Evolutionary conservation across 2,113 vertebrate genomes (phyloP), one percentile per base, ranked within the genome.

Genomic region (Willisornis vidua): DNA sequence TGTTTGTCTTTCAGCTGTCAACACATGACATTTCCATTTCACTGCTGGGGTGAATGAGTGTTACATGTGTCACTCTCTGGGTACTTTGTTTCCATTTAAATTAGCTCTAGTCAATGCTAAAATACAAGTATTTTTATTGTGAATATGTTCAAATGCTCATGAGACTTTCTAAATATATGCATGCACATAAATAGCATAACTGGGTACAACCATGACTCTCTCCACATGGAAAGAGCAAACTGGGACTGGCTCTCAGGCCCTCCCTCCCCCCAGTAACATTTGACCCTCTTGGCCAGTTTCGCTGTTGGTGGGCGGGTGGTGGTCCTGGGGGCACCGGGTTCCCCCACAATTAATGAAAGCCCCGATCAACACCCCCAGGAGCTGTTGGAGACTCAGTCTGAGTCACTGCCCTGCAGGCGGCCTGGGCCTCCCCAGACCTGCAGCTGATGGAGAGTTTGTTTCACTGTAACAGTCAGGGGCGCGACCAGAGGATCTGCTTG

Each of bases 381-480:
- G 58, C 87, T 65, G 29, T 20, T 43, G 14, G 71, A 78, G 65
- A 61, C 63, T 37, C 41, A 5, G 33, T 49, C n/a, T 6, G 29
- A 48, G 48, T 54, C 41, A 4, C 29, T 28, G 4, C 25, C 63
- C 62, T 46, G 84, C 58, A 49, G 91, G 63, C 61, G 66, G 79
- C 26, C 83, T 6, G 29, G 67, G 26, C 81, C 77, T 77, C 62
- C 65, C 63, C 68, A n/a, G 46, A 35, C 29, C 59, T 29, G 12
- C 63, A 25, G 78, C 82, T 90, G 52, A 65, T 3, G 29, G 39
- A 20, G 83, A 59, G 74, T 77, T 58, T 89, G 62, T 94, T 93
- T 76, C n/a, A 25, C 89, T 93, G 12, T 67, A 8, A 87, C 97
- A 99, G 99, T 83, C 99, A 99, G 97, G 99, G 99, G 29, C 98